Percentiles rank a stretch among this genome's conserved stretches.
Evolutionary conservation across 2,888 invertebrate species (phyloP).

Genomic region (Cataglyphis cursor): DNA sequence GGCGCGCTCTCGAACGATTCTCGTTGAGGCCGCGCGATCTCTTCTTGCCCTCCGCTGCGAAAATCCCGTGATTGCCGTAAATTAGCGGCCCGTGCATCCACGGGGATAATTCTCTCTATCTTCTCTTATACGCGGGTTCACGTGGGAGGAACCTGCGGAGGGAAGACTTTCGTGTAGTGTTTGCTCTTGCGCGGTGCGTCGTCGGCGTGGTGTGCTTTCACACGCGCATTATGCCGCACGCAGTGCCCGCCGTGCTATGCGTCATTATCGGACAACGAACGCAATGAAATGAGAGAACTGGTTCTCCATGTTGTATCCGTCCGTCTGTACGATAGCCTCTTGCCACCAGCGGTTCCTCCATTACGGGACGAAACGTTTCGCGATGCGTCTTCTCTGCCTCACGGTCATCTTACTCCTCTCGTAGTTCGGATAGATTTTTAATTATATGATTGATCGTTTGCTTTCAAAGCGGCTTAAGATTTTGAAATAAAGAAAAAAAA

Average conservation of each 20-base stretch:
- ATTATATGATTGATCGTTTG: background rate
- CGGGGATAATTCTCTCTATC: conserved; percentile 41
- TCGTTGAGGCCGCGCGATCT: conserved; percentile 35
- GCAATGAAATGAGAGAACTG: conserved; percentile 87
- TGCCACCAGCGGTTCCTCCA: conserved; percentile 71
- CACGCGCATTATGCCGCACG: conserved; percentile 65
- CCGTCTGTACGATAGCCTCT: conserved; percentile 72
- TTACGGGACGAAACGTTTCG: conserved; percentile 48
- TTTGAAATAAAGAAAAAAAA: conserved; percentile 4
- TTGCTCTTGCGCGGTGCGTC: conserved; percentile 67
- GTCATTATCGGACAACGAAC: conserved; percentile 87
- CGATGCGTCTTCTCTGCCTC: conserved; percentile 31
- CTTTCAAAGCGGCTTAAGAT: background rate
- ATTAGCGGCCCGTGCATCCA: conserved; percentile 41
- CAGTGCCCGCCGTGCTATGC: conserved; percentile 81
- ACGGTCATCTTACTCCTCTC: background rate
- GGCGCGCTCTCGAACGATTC: conserved; percentile 19
- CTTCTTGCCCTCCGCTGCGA: conserved; percentile 31
- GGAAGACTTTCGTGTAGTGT: conserved; percentile 60
- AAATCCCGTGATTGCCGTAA: conserved; percentile 53
- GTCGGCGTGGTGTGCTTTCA: conserved; percentile 58
- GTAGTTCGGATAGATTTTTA: background rate
- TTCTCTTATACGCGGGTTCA: conserved; percentile 33
- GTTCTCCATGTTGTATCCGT: conserved; percentile 84
- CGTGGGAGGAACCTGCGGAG: conserved; percentile 65